A percentile compares a stretch with the other conserved stretches of the same genome.
phyloP scores from a whole-genome alignment of 2,888 invertebrate genomes.

The Mamestra brassicae region DNA sequence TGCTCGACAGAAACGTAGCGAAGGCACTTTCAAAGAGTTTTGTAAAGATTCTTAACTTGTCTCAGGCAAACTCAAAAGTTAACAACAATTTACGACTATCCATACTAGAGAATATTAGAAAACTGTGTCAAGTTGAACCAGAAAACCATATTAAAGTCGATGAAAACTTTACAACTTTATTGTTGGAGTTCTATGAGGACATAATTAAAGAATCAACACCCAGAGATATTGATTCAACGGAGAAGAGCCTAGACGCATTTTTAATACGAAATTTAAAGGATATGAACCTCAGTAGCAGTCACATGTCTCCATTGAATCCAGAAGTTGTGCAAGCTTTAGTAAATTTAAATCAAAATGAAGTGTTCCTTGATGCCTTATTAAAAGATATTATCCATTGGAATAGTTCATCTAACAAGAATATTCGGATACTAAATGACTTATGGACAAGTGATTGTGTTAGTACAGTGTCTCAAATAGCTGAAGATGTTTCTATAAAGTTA shows the following conservation, averaged over 20 bases:
- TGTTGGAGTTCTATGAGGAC: slow-evolving; percentile 75
- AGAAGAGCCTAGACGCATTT: slow-evolving; percentile 79
- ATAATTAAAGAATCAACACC: slow-evolving; percentile 60
- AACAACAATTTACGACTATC: slow-evolving; percentile 78
- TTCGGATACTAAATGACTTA: slow-evolving; percentile 74
- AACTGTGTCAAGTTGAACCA: slow-evolving; percentile 78
- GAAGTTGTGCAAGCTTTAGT: slow-evolving; percentile 82
- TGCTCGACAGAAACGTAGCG: slow-evolving; percentile 82
- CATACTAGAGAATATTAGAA: slow-evolving; percentile 80
- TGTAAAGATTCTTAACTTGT: slow-evolving; percentile 79
- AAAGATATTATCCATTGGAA: slow-evolving; percentile 78
- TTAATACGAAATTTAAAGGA: slow-evolving; percentile 77
- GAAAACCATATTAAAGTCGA: slow-evolving; percentile 77
- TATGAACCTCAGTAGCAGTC: slow-evolving; percentile 71
- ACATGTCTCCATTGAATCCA: slow-evolving; percentile 72
- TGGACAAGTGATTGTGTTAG: slow-evolving; percentile 71
- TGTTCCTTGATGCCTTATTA: slow-evolving; percentile 65
- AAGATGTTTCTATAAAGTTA: slow-evolving; percentile 80
- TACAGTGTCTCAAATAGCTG: slow-evolving; percentile 55
- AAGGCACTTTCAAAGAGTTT: slow-evolving; percentile 81
- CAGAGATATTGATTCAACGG: slow-evolving; percentile 52
- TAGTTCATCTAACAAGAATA: slow-evolving; percentile 60
- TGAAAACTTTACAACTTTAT: slow-evolving; percentile 73
- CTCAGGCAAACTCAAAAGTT: slow-evolving; percentile 74
- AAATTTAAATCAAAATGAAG: slow-evolving; percentile 79